These are phyloP conservation scores for Smittia sp. DNA, from an alignment of 2,888 invertebrate species.

Conservation along the genomic window DNA sequence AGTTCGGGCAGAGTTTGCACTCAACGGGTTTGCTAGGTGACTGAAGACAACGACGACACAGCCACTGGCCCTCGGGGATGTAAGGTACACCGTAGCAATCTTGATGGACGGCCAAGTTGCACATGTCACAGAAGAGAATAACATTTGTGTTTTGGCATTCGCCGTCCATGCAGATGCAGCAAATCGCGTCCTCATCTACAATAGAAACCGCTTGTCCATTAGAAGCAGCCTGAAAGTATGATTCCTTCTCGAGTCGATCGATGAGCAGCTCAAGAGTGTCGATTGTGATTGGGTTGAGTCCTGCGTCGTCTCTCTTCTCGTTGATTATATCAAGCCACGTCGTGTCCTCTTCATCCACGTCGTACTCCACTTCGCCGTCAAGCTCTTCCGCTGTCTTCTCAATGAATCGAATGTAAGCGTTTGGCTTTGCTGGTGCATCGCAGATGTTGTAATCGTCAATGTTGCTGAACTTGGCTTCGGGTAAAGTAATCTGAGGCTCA, in stretches of 20 bases:
- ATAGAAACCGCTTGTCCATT: conserved; percentile 72
- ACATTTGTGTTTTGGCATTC: conserved; percentile 99
- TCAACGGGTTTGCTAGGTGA: conserved; percentile 94
- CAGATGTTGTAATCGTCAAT: conserved; percentile 75
- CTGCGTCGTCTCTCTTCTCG: conserved; percentile 70
- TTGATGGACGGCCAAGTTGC: conserved; percentile 78
- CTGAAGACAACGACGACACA: conserved; percentile 92
- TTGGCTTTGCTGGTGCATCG: conserved; percentile 79
- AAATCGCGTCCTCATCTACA: conserved; percentile 96
- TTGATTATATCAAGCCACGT: conserved; percentile 91
- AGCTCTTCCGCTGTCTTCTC: conserved; percentile 92
- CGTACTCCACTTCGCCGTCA: conserved; percentile 93
- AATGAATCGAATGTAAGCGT: conserved; percentile 89
- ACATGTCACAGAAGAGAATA: conserved; percentile 99
- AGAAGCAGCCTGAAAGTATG: conserved; percentile 82
- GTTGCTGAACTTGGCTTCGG: conserved; percentile 67
- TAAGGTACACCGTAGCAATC: conserved; percentile 64
- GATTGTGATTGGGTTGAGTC: conserved; percentile 73
- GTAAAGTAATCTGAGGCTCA: conserved; percentile 59
- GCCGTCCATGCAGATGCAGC: conserved; percentile 98
- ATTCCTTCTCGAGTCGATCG: conserved; percentile 97
- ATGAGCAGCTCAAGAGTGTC: conserved; percentile 92
- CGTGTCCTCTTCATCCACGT: conserved; percentile 96
- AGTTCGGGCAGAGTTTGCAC: conserved; percentile 97
- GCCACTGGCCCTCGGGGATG: conserved; percentile 96